These are phyloP conservation scores for Drosophila prolongata DNA, from an alignment of 2,888 invertebrate species.

Conservation along the genomic window DNA sequence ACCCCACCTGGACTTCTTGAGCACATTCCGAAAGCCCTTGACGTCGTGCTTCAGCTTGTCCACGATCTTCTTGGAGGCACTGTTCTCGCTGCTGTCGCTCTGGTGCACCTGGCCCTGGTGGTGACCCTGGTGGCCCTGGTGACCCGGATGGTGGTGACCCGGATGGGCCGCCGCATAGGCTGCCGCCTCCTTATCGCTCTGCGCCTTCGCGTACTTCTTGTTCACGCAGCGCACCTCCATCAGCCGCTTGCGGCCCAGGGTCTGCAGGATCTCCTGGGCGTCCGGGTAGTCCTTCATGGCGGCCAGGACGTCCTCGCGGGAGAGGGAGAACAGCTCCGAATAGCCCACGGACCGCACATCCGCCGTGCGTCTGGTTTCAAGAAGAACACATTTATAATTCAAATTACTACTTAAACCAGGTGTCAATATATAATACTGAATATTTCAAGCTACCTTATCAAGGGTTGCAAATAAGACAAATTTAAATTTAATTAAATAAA, in stretches of 20 bases:
- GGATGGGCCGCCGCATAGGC: conserved; percentile 67
- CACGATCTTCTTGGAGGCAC: conserved; percentile 90
- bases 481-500: too few species aligned
- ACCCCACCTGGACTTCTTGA: conserved; percentile 85
- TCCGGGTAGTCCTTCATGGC: conserved; percentile 99
- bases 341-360: conserved; percentile 98
- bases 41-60: conserved; percentile 94
- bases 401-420: too few species aligned
- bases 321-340: conserved; percentile 96
- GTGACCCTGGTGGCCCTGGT: conserved; percentile 56
- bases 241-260: conserved; percentile 92
- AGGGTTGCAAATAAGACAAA: too few species aligned
- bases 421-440: too few species aligned
- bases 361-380: conserved; percentile 91
- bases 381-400: too few species aligned
- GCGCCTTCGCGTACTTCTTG: conserved; percentile 84
- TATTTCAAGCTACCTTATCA: too few species aligned
- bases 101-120: conserved; percentile 75
- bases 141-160: conserved; percentile 51
- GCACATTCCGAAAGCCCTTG: conserved; percentile 88
- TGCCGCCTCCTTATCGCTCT: conserved; percentile 80
- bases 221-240: conserved; percentile 91
- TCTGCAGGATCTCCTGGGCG: conserved; percentile 97
- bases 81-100: conserved; percentile 85
- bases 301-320: conserved; percentile 95